Conservation (phyloP, 1,140 invertebrate genomes). For the Macrostomum lignano region DNA sequence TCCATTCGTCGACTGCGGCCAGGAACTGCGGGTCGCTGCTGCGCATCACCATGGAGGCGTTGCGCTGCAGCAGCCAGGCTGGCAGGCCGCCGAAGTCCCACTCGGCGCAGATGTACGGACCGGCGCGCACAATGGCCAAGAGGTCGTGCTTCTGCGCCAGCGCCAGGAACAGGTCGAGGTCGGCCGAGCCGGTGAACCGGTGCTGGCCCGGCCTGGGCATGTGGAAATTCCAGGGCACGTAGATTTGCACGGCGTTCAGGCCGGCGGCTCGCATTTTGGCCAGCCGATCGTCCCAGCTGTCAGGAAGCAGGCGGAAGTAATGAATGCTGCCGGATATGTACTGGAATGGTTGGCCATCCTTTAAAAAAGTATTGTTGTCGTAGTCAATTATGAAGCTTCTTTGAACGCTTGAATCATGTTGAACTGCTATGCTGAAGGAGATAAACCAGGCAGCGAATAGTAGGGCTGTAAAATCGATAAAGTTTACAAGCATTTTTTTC, state of each 20-base stretch:
- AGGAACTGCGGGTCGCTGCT: conserved; percentile 30
- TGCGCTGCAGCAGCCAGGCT: conserved; percentile 43
- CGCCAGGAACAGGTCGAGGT: conserved; percentile 46
- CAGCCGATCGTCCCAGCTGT: conserved; percentile 54
- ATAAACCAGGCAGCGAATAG: too few species aligned
- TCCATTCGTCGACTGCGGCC: conserved; percentile 36
- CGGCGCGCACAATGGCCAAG: conserved; percentile 51
- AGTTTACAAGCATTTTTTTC: too few species aligned
- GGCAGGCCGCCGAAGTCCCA: conserved; percentile 52
- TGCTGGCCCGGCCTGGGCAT: conserved; percentile 42
- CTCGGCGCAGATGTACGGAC: conserved; percentile 72
- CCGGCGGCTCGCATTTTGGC: conserved; percentile 53
- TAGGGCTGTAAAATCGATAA: too few species aligned
- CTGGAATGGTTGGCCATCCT: conserved; percentile 48
- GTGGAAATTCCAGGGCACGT: conserved; percentile 72
- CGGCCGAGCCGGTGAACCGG: conserved; percentile 43
- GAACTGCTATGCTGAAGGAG: too few species aligned
- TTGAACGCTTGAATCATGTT: too few species aligned
- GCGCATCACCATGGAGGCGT: conserved; percentile 37
- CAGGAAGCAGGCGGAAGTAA: conserved; percentile 52
- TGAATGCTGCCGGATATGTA: conserved; percentile 66
- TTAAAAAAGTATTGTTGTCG: conserved; percentile 41
- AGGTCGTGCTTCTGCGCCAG: conserved; percentile 49
- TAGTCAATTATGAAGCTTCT: too few species aligned
- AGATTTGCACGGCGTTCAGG: conserved; percentile 61